Base-by-base conservation (phyloP, 2,113 vertebrate genomes). In the Baryphthengus martii region DNA sequence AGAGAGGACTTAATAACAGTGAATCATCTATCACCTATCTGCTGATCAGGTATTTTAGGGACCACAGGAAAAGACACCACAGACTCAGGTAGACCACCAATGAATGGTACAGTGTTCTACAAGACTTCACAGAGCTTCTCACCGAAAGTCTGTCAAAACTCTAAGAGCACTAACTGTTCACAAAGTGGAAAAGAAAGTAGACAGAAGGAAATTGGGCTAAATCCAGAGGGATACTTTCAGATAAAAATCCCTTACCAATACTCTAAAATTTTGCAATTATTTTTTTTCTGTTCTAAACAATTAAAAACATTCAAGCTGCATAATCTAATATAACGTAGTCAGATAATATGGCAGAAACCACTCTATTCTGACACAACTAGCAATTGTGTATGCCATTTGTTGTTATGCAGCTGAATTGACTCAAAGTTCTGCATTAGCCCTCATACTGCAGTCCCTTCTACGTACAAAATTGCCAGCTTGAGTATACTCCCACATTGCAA, bases 401-500 rank as follows among this genome's bases (percentile, higher is more conserved):
- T 93, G 61, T 71, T 72, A 76, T 17, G 50, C 68, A 88, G 63
- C 66, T 91, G 52, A 95, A 95, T 24, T 86, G 89, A 91, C 91
- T 93, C 84, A 82, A 92, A 90, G 73, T 37, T 84, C 80, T 84
- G 81, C 81, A 85, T 95, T 96, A 95, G 81, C 49, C 80, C 55
- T 93, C 84, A 26, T 28, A 50, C 0, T 61, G 82, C 87, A 91
- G 95, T 68, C 87, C 72, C 73, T 94, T 28, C 47, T 59, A 71
- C 65, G 91, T 3, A 56, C 58, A 80, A 85, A 95, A 91, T 29
- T 67, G 61, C 91, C 93, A 97, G 90, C 93, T 95, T 89, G 71
- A 90, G 75, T 62, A n/a, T 93, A 95, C 93, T 95, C 95, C 97
- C 89, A 96, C 96, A 75, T 79, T 44, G 83, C 89, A 85, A 55